Base-by-base conservation (phyloP, 30 jellyfish, hydroid and myxozoan species). In the Hydractinia echinata region DNA sequence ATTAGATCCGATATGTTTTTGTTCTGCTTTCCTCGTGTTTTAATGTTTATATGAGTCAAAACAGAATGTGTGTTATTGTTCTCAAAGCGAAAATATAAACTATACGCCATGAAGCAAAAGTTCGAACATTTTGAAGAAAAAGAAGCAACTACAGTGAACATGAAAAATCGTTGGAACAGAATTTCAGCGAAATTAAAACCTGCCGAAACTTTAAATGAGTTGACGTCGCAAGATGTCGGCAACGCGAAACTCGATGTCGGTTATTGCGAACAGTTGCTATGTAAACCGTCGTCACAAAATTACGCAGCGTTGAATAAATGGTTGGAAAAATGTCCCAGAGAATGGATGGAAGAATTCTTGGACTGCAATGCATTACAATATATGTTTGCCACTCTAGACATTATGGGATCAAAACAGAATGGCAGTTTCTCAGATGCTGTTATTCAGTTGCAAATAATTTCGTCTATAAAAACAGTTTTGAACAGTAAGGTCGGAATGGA, bases 401-500 rank as follows among this genome's bases (percentile, higher is more conserved):
- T 67, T 19, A 77, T 85, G 93, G 77, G 86, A 5, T 87, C 54
- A 64, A 82, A 92, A 58, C 55, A 87, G 49, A 68, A 62, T 83
- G 61, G 84, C 13, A 89, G 72, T 61, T 85, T 89, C 72, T 84
- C 92, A 9, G 97, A 89, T 69, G 90, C 97, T 10, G 97, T 89
- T 5, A 44, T 89, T 77, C 95, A 89, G 76, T 54, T 89, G 7
- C 95, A 89, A 44, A 49, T 89, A 74, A 83, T 68, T 15, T 83
- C 88, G 19, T 80, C 95, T 76, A 89, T 89, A 70, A 89, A 89
- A 71, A 82, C 88, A 8, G 92, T 89, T 53, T 64, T 89, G 66
- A 89, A 89, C 77, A 76, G 95, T n/a, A 78, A 77, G 21, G 88
- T 74, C 76, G 97, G 97, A 13, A 89, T 89, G 89, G 97, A 89